These are phyloP conservation scores for Nothocercus julius DNA, from an alignment of 2,113 vertebrate genomes.

Conservation along the genomic window DNA sequence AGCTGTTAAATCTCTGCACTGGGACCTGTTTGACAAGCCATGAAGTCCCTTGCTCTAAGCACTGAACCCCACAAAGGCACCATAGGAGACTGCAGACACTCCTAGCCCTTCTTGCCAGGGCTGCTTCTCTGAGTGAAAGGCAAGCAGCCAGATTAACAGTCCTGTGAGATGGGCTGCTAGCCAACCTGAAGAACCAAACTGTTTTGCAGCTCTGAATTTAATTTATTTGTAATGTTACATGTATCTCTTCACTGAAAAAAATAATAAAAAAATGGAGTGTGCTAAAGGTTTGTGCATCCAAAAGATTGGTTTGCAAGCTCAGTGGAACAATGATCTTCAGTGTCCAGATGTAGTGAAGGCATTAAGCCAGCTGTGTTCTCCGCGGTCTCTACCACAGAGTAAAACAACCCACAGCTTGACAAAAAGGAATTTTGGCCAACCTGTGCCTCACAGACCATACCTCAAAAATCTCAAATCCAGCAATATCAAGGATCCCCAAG, in stretches of 20 bases:
- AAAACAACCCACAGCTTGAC: neutral
- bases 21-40: neutral
- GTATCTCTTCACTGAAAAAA: neutral
- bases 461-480: constrained; percentile 98
- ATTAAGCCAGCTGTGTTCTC: neutral
- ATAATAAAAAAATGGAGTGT: neutral
- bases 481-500: constrained; percentile 96
- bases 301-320: neutral
- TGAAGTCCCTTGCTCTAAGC: neutral
- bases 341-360: too few species aligned
- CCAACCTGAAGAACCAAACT: neutral
- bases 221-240: neutral
- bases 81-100: neutral
- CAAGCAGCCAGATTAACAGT: neutral
- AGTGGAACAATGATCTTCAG: neutral
- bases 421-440: neutral
- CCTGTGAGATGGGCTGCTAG: neutral
- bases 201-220: neutral
- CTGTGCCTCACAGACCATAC: constrained; percentile 59
- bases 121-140: neutral
- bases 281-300: neutral
- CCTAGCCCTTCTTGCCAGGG: neutral
- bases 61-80: neutral
- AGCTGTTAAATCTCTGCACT: neutral
- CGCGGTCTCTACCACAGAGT: neutral